Percentiles rank a stretch among this genome's conserved stretches.
Conservation (phyloP, 2,797 vertebrate species). For the Trachops cirrhosus region DNA sequence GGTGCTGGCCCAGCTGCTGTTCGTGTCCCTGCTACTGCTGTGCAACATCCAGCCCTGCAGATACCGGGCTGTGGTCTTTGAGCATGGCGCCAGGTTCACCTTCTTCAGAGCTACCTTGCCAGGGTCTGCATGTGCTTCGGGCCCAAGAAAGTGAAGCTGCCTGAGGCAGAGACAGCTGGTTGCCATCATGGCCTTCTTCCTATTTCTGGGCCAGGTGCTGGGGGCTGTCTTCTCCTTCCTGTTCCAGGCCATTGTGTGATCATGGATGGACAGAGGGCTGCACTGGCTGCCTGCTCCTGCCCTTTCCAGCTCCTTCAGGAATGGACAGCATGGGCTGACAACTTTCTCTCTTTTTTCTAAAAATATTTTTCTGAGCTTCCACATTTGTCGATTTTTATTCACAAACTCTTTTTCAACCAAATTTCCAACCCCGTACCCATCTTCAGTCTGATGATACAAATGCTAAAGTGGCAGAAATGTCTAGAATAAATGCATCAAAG, state of each 20-base stretch:
- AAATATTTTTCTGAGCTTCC: no score
- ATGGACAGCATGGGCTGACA: neutral
- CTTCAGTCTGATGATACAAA: no score
- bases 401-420: no score
- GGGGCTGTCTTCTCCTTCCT: slow-evolving; percentile 92
- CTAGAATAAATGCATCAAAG: no score
- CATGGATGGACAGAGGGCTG: neutral
- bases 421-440: no score
- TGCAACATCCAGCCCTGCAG: slow-evolving; percentile 89
- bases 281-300: neutral
- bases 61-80: slow-evolving; percentile 85
- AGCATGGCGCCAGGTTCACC: slow-evolving; percentile 93
- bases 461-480: no score
- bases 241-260: slow-evolving; percentile 85
- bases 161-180: slow-evolving; percentile 94
- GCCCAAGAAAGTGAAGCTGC: slow-evolving; percentile 93
- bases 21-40: slow-evolving; percentile 94
- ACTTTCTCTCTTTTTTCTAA: no score
- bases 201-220: slow-evolving; percentile 93
- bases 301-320: neutral
- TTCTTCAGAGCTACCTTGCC: slow-evolving; percentile 96
- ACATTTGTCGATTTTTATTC: no score
- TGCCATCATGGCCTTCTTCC: slow-evolving; percentile 95
- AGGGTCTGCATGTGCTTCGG: slow-evolving; percentile 98
- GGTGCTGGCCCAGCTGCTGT: slow-evolving; percentile 88